Evolutionary conservation across 2,797 vertebrate genomes (phyloP), one percentile per base, ranked within the genome.

Genomic region (Silurus aristotelis): DNA sequence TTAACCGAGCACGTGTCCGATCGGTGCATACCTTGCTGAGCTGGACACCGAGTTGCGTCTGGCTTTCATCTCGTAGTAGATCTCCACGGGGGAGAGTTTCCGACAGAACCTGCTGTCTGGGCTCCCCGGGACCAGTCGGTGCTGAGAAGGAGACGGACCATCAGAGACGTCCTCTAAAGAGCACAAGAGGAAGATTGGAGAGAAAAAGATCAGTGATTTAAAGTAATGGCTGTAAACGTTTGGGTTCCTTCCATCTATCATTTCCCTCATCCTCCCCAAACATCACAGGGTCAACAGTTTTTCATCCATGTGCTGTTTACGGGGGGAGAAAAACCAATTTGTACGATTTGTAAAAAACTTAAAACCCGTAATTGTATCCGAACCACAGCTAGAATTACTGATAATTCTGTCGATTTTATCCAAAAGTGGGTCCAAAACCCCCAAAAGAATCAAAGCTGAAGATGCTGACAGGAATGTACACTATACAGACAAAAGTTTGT

Each of bases 21-120:
- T 46, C 15, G 46, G 9, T 15, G 20, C 46, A 85, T 85, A 96
- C 95, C 95, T 95, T 89, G 94, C 93, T 1, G 94, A 93, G 87
- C 94, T 95, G 87, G 95, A 94, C 84, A 96, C 90, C 0, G 95
- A 96, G 89, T 94, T 96, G 84, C 93, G 94, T 8, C 94, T 93
- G 83, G 92, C 93, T 92, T 92, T 95, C 83, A 94, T 94, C 72
- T 95, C 96, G 52, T 92, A 95, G 75, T 96, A 96, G 83, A 96
- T 90, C 87, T 96, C 96, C 5, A 94, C 91, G 0, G 94, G 94
- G 82, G 94, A 94, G 1, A 92, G 88, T 3, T 93, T 94, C 55
- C 92, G 87, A 85, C 87, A 89, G 72, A 91, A 83, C 79, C 93
- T 91, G 66, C 93, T 90, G 87, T 96, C 94, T 7, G 95, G 94